Conservation (phyloP, 2,888 invertebrate genomes). For the Hypomecis punctinalis region DNA sequence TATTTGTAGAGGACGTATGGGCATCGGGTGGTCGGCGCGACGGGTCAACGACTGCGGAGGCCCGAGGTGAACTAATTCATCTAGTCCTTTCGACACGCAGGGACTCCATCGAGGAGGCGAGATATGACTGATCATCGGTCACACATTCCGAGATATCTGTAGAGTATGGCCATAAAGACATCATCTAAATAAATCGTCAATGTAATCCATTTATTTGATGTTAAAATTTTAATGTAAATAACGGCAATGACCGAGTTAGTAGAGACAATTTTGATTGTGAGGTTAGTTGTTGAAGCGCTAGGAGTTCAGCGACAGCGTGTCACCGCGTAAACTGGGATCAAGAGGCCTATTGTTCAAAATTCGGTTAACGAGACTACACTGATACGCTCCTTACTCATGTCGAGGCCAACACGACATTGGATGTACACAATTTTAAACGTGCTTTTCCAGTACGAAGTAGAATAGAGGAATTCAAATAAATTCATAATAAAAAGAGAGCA, state of each 20-base stretch:
- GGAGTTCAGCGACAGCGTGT: slow-evolving; percentile 64
- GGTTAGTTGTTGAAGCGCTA: slow-evolving; percentile 10
- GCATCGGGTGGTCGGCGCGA: slow-evolving; percentile 48
- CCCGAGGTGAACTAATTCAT: slow-evolving; percentile 68
- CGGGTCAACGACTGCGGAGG: slow-evolving; percentile 76
- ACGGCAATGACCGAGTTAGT: background rate
- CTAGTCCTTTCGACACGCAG: slow-evolving; percentile 65
- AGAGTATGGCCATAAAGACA: background rate
- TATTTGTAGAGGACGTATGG: slow-evolving; percentile 44
- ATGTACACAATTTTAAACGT: background rate
- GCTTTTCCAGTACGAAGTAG: background rate
- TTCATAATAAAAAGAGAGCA: background rate
- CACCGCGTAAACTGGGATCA: slow-evolving; percentile 58
- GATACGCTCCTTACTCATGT: slow-evolving; percentile 37
- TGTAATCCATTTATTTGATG: too few relatives aligned
- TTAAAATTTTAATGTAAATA: background rate
- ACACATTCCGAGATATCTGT: slow-evolving; percentile 39
- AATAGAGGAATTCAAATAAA: background rate
- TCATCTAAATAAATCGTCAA: background rate
- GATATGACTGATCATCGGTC: slow-evolving; percentile 39
- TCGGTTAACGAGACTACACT: slow-evolving; percentile 59
- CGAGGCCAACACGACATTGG: slow-evolving; percentile 1
- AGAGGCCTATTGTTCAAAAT: slow-evolving; percentile 70
- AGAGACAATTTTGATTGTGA: background rate
- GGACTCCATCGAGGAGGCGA: slow-evolving; percentile 35